Evolutionary conservation across 1,140 invertebrate species (phyloP).

Genomic region (Neodiprion lecontei): DNA sequence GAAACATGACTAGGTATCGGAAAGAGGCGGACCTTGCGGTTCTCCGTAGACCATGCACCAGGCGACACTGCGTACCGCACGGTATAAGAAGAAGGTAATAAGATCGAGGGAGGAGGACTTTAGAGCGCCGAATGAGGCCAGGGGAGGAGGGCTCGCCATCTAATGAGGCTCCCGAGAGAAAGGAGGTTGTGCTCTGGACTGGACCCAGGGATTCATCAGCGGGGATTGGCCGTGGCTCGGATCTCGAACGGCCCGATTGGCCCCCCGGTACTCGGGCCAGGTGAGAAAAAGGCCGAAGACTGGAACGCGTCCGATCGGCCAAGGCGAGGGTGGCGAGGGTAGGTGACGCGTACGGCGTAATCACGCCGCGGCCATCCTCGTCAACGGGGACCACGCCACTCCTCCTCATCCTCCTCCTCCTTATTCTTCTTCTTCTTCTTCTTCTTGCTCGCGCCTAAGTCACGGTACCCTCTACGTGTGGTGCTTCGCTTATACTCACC

Average conservation of each 20-base stretch:
- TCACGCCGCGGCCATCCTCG: constrained; percentile 1
- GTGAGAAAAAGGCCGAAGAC: constrained; percentile 42
- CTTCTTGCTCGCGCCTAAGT: too few relatives aligned
- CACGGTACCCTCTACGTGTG: too few relatives aligned
- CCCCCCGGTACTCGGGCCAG: constrained; percentile 35
- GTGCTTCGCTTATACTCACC: too few relatives aligned
- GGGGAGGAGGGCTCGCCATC: constrained; percentile 46
- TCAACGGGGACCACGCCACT: constrained; percentile 3
- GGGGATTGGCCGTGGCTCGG: constrained; percentile 51
- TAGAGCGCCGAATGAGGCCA: constrained; percentile 23
- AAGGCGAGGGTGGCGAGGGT: constrained; percentile 20
- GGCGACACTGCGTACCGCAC: background rate
- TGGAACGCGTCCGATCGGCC: constrained; percentile 33
- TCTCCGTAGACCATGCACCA: constrained; percentile 18
- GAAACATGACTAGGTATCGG: constrained; percentile 30
- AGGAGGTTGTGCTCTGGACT: constrained; percentile 52
- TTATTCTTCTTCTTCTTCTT: too few relatives aligned
- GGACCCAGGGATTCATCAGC: constrained; percentile 52
- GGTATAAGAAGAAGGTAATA: constrained; percentile 35
- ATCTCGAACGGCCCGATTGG: constrained; percentile 42
- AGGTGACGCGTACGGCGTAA: background rate
- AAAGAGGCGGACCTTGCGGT: constrained; percentile 27
- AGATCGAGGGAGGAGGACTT: constrained; percentile 29
- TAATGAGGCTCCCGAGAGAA: constrained; percentile 51
- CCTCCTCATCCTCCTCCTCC: background rate